Conservation (phyloP, 2,113 vertebrate genomes). For the Hippoglossus stenolepis region DNA sequence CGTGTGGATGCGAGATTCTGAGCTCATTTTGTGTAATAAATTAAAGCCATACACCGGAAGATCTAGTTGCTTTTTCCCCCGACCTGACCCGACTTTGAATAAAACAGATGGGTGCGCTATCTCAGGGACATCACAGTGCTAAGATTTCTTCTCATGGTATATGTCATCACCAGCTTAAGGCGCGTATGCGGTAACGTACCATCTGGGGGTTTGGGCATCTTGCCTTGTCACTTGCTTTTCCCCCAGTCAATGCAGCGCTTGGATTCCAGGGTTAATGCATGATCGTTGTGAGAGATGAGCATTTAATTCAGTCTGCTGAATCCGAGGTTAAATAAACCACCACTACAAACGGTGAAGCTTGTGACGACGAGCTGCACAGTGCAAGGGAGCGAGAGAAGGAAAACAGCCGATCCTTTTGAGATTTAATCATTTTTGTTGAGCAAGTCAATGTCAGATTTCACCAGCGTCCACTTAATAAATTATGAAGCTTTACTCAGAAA, state of each 20-base stretch:
- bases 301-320: not conserved
- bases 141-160: constrained; percentile 22
- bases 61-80: not conserved
- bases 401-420: too few relatives aligned
- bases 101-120: constrained; percentile 24
- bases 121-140: constrained; percentile 16
- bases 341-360: constrained; percentile 2
- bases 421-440: too few relatives aligned
- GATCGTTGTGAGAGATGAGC: constrained; percentile 5
- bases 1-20: not conserved
- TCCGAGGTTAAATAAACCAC: not conserved
- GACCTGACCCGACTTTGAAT: not conserved
- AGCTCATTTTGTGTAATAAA: not conserved
- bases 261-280: not conserved
- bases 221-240: not conserved
- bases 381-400: not conserved
- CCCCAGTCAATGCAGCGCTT: not conserved
- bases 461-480: too few relatives aligned
- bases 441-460: too few relatives aligned
- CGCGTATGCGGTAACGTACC: constrained; percentile 44
- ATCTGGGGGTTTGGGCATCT: constrained; percentile 44
- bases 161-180: constrained; percentile 40
- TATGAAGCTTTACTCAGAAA: too few relatives aligned
- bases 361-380: not conserved
- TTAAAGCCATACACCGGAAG: not conserved